Percentiles rank a stretch among this genome's conserved stretches.
phyloP scores from a whole-genome alignment of 2,888 invertebrate species.

The Tanytarsus gracilentus region DNA sequence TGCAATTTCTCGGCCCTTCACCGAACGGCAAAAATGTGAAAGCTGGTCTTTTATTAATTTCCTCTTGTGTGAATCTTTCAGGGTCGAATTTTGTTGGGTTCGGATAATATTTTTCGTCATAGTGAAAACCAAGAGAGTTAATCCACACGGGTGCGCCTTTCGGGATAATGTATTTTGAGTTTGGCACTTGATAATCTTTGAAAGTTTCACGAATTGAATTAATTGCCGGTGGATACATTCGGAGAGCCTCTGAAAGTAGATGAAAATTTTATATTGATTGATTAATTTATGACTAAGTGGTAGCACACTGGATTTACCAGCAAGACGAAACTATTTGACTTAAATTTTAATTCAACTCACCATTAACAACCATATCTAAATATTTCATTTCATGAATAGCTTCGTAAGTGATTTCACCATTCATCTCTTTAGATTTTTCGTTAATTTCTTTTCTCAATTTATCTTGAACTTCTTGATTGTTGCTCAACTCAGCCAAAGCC shows the following conservation, averaged over 20 bases:
- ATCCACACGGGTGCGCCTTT: constrained; percentile 45
- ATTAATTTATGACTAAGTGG: not conserved
- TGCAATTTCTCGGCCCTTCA: constrained; percentile 30
- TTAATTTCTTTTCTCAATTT: constrained; percentile 16
- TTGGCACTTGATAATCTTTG: constrained; percentile 33
- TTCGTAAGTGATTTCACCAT: constrained; percentile 19
- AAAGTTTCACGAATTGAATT: constrained; percentile 40
- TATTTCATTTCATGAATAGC: constrained; percentile 10
- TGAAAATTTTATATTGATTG: too few relatives aligned
- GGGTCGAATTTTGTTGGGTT: constrained; percentile 50
- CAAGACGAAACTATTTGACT: not conserved
- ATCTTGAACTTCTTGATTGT: constrained; percentile 19
- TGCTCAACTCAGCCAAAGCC: constrained; percentile 6
- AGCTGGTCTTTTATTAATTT: constrained; percentile 39
- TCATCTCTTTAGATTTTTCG: not conserved
- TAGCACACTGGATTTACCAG: not conserved
- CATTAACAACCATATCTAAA: constrained; percentile 18
- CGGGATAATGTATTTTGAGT: constrained; percentile 45
- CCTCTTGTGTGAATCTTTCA: constrained; percentile 48
- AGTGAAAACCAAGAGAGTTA: constrained; percentile 46
- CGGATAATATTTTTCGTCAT: constrained; percentile 47
- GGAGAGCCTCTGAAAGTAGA: constrained; percentile 43
- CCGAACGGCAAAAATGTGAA: constrained; percentile 30
- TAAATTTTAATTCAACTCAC: not conserved
- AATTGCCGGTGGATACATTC: constrained; percentile 45